A percentile compares a stretch with the other conserved stretches of the same genome.
phyloP scores from a whole-genome alignment of 2,797 vertebrate genomes.

The Micromesistius poutassou region DNA sequence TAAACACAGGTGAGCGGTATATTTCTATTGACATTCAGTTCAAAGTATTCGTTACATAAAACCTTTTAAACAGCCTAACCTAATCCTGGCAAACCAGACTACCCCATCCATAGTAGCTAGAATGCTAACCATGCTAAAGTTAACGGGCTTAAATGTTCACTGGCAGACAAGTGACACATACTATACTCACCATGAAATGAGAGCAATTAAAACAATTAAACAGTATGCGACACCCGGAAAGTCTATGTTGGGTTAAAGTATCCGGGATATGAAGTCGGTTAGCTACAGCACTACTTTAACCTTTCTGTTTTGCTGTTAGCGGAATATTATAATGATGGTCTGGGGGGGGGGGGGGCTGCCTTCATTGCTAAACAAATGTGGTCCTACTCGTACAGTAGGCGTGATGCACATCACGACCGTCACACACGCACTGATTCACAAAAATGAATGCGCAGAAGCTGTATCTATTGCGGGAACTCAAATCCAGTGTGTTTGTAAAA shows the following conservation, averaged over 20 bases:
- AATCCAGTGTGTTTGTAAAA: too few species aligned
- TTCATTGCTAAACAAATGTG: neutral
- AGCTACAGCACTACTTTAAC: neutral
- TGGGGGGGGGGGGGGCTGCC: neutral
- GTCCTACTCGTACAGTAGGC: too few species aligned
- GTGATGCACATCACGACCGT: too few species aligned
- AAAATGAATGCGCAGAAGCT: too few species aligned
- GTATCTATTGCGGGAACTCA: too few species aligned
- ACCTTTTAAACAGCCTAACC: neutral
- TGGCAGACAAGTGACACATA: neutral
- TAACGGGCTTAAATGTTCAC: neutral
- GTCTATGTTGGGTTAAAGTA: neutral
- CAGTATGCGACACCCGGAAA: neutral
- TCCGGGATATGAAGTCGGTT: neutral
- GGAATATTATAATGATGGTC: neutral
- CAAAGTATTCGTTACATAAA: neutral
- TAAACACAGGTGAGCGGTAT: neutral
- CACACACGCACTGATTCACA: neutral
- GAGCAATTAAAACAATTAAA: conserved; percentile 20
- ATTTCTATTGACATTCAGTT: neutral
- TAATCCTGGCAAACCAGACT: neutral
- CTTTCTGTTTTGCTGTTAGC: neutral
- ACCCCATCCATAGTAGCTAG: neutral
- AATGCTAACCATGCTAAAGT: neutral
- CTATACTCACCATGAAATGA: conserved; percentile 57